Evolutionary conservation across 2,113 vertebrate genomes (phyloP), one percentile per base, ranked within the genome.

Genomic region (Catharus minimus): DNA sequence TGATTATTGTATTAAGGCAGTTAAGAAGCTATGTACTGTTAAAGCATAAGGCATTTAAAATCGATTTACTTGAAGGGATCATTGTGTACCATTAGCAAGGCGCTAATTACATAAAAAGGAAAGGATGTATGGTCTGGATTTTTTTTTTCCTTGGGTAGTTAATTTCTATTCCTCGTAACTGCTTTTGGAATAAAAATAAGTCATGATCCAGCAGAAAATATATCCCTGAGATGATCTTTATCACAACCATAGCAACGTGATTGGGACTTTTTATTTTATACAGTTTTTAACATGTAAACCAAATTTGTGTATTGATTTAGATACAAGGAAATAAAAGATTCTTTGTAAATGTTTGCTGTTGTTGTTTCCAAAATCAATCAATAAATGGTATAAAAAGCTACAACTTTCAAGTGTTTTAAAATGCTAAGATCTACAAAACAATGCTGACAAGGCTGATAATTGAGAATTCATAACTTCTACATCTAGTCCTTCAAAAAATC

Each of bases 301-400:
- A 62, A 56, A 58, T 39, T 1, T 81, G 26, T 7, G 11, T 41
- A 71, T 43, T 80, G 33, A 61, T 79, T 19, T 50, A 57, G 73
- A 71, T 17, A 76, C 5, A 47, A 77, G 17, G 20, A 82, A 87
- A 50, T 38, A 60, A 57, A 82, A 77, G 38, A 47, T 66, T 50
- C 21, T 82, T 72, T 58, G 7, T 20, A 88, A 46, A 72, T 20
- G 19, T 89, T 90, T 60, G 68, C 76, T 60, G 76, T 44, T 85
- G 62, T 81, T 81, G 75, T 46, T 85, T 88, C 72, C 39, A 91
- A 93, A 83, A 82, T 83, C 33, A 58, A 87, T 62, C 61, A 32
- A 77, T 11, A 90, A 62, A 92, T 26, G 3, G 88, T 19, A 86
- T 12, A 56, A 92, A 95, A 89, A 87, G 64, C 36, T 89, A 72